Percentiles rank a stretch among this genome's conserved stretches.
phyloP scores from a whole-genome alignment of 2,888 invertebrate genomes.

The Xanthia icteritia region DNA sequence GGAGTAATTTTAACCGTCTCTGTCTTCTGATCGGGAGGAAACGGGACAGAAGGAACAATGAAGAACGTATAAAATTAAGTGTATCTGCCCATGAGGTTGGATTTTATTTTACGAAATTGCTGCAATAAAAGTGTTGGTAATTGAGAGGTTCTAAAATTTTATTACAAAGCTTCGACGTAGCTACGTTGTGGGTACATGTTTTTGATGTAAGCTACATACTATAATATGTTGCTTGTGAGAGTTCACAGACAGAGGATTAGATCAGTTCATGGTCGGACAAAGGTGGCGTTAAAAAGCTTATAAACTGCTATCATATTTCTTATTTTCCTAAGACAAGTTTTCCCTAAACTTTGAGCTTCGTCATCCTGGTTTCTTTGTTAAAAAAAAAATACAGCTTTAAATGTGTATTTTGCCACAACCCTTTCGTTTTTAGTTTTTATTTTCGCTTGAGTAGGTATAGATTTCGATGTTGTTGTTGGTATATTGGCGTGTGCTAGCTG shows the following conservation, averaged over 20 bases:
- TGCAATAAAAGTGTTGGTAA: constrained; percentile 87
- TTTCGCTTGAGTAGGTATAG: no score
- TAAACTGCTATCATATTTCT: not conserved
- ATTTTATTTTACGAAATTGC: constrained; percentile 87
- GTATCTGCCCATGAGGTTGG: constrained; percentile 84
- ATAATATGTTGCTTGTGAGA: constrained; percentile 5
- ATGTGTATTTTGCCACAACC: not conserved
- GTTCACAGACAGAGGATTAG: constrained; percentile 7
- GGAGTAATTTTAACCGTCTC: constrained; percentile 84
- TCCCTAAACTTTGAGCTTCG: not conserved
- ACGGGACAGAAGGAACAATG: constrained; percentile 77
- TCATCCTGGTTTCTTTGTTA: not conserved
- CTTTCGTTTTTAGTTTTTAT: not conserved
- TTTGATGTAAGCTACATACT: constrained; percentile 34
- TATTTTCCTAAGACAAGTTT: not conserved
- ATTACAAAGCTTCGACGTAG: constrained; percentile 71
- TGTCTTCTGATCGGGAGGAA: constrained; percentile 69
- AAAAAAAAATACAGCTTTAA: not conserved
- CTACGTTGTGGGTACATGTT: constrained; percentile 49
- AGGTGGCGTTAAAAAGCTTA: not conserved
- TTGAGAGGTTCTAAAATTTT: constrained; percentile 84
- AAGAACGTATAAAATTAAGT: constrained; percentile 86
- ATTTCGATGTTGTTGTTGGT: no score
- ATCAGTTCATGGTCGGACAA: constrained; percentile 5
- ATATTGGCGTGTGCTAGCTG: no score